Base-by-base conservation (phyloP, 2,888 invertebrate genomes). In the Stenurella melanura region DNA sequence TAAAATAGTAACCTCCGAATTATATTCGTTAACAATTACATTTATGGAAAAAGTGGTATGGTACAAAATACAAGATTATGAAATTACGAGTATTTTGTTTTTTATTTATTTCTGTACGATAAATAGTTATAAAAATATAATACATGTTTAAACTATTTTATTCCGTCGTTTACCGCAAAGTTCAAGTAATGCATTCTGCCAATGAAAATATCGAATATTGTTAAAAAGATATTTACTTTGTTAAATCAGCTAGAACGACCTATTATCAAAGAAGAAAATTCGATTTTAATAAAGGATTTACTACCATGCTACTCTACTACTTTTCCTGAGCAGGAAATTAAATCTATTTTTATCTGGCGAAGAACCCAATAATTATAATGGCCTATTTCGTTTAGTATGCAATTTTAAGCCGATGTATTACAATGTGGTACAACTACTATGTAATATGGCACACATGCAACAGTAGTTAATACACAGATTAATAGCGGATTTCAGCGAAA, bases 321-420 rank as follows among this genome's bases (percentile, higher is more conserved):
- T 21, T 60, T 4, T 38, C n/a, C 18, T 7, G 17, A 26, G 56
- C 57, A 69, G 68, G 68, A 69, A 69, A 69, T 69, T 69, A 69
- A 30, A 69, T 69, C 57, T 69, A 69, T 69, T 69, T 69, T 69
- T 69, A 57, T 69, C 34, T n/a, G 54, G 54, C 30, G 34, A 69
- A 56, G 30, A 30, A 69, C 10, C 54, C 57, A n/a, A 56, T 57
- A 69, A 69, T 69, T 69, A 60, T 70, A 38, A 70, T 60, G 60
- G 60, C 21, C 38, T 34, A 17, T 70, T 60, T 10, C n/a, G 18
- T 67, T 67, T 19, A 60, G 42, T 17, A 60, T 60, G 60, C 70
- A 42, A 21, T 70, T 34, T 60, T 60, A 58, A 19, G n/a, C 69
- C 12, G 15, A 11, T 21, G 63, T 63, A 30, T 38, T 38, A 42